A percentile compares a stretch with the other conserved stretches of the same genome.
phyloP scores from a whole-genome alignment of 2,113 vertebrate species.

The Stercorarius parasiticus region DNA sequence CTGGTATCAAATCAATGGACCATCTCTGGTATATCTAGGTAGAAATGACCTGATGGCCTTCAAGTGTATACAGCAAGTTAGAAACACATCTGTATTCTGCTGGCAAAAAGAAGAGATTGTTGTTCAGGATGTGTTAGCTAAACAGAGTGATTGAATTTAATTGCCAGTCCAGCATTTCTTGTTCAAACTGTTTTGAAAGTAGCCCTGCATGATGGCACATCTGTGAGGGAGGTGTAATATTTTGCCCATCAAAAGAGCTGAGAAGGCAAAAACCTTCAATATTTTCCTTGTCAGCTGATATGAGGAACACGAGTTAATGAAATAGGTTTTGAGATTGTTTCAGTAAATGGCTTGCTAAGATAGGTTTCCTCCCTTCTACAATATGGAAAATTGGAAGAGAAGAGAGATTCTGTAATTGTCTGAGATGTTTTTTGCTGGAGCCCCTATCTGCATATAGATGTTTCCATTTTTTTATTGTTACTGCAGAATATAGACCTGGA shows the following conservation, averaged over 20 bases:
- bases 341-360: neutral
- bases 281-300: slow-evolving; percentile 4
- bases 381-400: neutral
- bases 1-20: neutral
- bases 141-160: neutral
- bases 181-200: neutral
- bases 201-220: neutral
- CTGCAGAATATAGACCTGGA: neutral
- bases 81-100: neutral
- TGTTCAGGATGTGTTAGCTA: neutral
- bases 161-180: neutral
- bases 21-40: neutral
- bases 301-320: neutral
- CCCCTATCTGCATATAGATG: neutral
- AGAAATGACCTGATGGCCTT: neutral
- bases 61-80: neutral
- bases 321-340: slow-evolving; percentile 17
- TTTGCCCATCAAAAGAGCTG: slow-evolving; percentile 5
- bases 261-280: slow-evolving; percentile 4
- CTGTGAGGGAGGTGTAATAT: neutral
- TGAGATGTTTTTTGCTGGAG: neutral
- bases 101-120: neutral
- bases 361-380: neutral
- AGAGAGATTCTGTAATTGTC: neutral
- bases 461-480: neutral